These are phyloP conservation scores for Ursus arctos DNA, from an alignment of 2,113 vertebrate species.

Conservation along the genomic window DNA sequence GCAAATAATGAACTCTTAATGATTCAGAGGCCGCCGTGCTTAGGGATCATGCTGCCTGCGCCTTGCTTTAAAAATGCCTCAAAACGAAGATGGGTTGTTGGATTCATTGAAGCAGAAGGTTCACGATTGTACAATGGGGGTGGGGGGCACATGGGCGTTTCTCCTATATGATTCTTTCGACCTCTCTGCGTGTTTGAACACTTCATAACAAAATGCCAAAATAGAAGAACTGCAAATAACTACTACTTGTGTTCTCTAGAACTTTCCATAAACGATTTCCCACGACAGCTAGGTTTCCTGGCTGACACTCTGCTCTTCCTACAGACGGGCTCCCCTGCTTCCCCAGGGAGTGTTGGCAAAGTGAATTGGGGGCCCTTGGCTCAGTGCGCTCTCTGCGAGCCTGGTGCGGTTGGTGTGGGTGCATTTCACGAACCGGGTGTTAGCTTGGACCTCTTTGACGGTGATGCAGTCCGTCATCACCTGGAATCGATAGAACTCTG, in stretches of 20 bases:
- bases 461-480: no score
- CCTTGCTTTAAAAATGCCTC: neutral
- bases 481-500: neutral
- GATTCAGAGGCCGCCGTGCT: neutral
- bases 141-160: neutral
- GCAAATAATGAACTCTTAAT: neutral
- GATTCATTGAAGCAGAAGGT: neutral
- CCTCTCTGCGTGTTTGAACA: neutral
- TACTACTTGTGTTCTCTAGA: neutral
- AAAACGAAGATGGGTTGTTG: neutral
- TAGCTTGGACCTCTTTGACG: neutral
- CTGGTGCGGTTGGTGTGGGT: neutral
- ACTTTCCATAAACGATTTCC: neutral
- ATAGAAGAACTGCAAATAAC: neutral
- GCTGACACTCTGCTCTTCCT: neutral
- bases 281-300: neutral
- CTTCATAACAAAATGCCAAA: neutral
- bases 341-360: neutral
- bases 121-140: neutral
- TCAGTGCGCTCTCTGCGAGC: neutral
- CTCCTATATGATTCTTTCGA: neutral
- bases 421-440: neutral
- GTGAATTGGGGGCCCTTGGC: neutral
- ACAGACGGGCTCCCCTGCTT: rapidly evolving
- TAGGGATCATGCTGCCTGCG: neutral